Percentiles rank a stretch among this genome's conserved stretches.
Evolutionary conservation across 2,888 invertebrate species (phyloP).

Genomic region (Andricus quercusramuli): DNA sequence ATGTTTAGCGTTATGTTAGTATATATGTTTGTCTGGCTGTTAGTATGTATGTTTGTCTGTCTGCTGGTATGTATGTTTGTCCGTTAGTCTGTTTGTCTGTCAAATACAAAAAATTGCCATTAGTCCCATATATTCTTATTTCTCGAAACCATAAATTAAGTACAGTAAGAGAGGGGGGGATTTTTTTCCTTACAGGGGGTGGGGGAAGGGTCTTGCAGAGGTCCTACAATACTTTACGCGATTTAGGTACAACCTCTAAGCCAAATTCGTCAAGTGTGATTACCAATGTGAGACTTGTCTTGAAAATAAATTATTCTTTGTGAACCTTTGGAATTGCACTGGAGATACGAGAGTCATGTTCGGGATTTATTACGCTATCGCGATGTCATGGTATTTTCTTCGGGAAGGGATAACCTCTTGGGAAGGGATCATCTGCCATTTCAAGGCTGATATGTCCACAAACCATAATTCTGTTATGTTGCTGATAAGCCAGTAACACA

Average conservation of each 20-base stretch:
- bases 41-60: too few relatives aligned
- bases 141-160: too few relatives aligned
- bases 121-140: too few relatives aligned
- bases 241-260: not conserved
- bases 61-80: too few relatives aligned
- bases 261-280: conserved; percentile 21
- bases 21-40: too few relatives aligned
- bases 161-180: too few relatives aligned
- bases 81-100: too few relatives aligned
- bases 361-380: conserved; percentile 36
- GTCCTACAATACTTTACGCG: too few relatives aligned
- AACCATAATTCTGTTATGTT: conserved; percentile 31
- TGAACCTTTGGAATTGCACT: conserved; percentile 40
- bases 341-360: conserved; percentile 37
- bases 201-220: too few relatives aligned
- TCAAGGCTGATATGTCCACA: conserved; percentile 31
- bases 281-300: conserved; percentile 27
- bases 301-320: conserved; percentile 35
- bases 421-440: conserved; percentile 36
- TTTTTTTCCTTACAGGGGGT: too few relatives aligned
- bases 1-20: too few relatives aligned
- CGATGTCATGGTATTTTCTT: conserved; percentile 40
- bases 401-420: conserved; percentile 39
- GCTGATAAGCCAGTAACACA: conserved; percentile 36
- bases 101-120: too few relatives aligned